phyloP scores from a whole-genome alignment of 2,113 vertebrate species.

The Geococcyx californianus region DNA sequence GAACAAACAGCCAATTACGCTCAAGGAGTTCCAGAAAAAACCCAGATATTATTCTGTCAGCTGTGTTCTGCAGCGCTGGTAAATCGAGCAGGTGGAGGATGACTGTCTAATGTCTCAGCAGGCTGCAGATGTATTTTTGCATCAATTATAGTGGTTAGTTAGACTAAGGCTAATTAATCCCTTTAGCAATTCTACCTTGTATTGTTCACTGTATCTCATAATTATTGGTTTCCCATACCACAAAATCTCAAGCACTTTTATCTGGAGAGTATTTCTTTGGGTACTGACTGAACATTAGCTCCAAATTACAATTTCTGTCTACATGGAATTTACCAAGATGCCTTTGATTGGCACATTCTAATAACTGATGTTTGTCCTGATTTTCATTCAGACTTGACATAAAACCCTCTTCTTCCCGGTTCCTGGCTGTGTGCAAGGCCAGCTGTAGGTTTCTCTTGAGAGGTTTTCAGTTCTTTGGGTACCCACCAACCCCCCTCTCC shows the following conservation, averaged over 20 bases:
- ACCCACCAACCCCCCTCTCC: neutral
- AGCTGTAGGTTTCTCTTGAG: neutral
- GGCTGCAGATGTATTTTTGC: conserved; percentile 64
- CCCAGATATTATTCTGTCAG: conserved; percentile 12
- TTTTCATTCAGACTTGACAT: conserved; percentile 34
- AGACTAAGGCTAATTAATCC: conserved; percentile 58
- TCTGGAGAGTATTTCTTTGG: conserved; percentile 5
- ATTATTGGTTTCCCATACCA: conserved; percentile 33
- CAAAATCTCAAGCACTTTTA: neutral
- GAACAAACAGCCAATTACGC: neutral
- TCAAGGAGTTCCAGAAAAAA: neutral
- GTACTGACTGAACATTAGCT: neutral
- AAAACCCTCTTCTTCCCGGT: neutral
- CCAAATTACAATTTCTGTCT: neutral
- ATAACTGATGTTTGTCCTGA: conserved; percentile 5
- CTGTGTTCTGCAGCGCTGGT: neutral
- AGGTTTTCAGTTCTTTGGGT: neutral
- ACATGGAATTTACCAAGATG: neutral
- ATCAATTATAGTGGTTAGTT: conserved; percentile 59
- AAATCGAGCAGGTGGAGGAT: conserved; percentile 41
- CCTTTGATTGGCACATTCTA: conserved; percentile 23
- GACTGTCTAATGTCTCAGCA: conserved; percentile 46
- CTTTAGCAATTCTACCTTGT: conserved; percentile 62
- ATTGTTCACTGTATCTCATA: conserved; percentile 49
- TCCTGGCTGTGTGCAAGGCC: neutral